These are phyloP conservation scores for Antechinus flavipes DNA, from an alignment of 2,113 vertebrate species.

Conservation along the genomic window DNA sequence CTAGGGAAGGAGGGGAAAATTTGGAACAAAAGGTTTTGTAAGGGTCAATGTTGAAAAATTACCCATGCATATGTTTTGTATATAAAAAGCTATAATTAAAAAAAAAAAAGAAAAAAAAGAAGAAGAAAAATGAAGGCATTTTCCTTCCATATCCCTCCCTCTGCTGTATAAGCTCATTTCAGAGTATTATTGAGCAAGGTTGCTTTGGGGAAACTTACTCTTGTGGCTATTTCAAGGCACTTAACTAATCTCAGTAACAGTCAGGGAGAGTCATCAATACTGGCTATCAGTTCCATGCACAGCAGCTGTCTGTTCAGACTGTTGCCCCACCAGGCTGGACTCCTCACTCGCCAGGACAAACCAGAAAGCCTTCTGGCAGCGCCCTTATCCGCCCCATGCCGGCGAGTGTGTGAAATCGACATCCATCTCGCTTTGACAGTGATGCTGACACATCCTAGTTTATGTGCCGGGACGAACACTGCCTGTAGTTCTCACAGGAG, in stretches of 20 bases:
- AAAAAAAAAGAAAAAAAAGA: no score
- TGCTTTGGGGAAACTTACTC: background rate
- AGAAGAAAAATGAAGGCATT: background rate
- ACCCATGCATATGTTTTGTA: no score
- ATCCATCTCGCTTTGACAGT: background rate
- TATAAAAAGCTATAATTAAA: no score
- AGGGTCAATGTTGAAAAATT: no score
- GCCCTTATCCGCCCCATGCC: background rate
- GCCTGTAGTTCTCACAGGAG: background rate
- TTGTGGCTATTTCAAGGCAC: background rate
- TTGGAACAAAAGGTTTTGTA: no score
- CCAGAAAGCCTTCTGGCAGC: background rate
- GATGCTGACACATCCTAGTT: background rate
- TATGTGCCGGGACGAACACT: background rate
- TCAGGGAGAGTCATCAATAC: background rate
- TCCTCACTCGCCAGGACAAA: background rate
- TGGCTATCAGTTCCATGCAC: background rate
- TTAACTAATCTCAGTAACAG: background rate
- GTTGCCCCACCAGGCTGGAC: background rate
- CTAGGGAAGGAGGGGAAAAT: no score
- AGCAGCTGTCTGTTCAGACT: background rate
- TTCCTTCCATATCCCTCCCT: background rate
- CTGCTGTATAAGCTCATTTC: background rate
- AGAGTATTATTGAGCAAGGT: background rate
- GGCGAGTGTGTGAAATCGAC: background rate